Base-by-base conservation (phyloP, 2,113 vertebrate species). In the Megaleporinus macrocephalus region DNA sequence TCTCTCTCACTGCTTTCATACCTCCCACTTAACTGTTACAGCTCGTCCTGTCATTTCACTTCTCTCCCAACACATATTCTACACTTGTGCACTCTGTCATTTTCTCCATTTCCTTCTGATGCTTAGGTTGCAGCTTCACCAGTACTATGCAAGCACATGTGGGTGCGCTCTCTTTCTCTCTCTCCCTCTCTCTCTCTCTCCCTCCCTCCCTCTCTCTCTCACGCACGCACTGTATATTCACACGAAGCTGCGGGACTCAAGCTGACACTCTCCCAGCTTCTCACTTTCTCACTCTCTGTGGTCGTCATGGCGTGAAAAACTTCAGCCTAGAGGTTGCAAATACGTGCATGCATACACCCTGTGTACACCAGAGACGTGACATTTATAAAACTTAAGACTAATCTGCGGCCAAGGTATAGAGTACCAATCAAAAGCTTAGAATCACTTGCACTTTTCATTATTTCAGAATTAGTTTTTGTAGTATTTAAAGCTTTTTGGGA, bases 201-300 rank as follows among this genome's bases (percentile, higher is more conserved):
- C 22, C 47, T 55, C 20, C 57, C 14, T 22, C 36, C 22, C 47
- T 55, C 20, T 69, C 14, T 5, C 65, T 69, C 47, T 14, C 36
- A 44, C n/a, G 20, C n/a, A 20, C 57, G 13, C 30, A 62, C 4
- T 47, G 26, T 20, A 63, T 59, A 74, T 33, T 74, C 49, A 55
- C 27, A 73, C 16, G 20, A 55, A 33, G 30, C 51, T 74, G 53
- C 12, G 36, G 27, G 27, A 55, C 49, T 30, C 26, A 30, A 24
- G 30, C 53, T 65, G 62, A 65, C 62, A 65, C 62, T 65, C 29
- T 59, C 51, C 53, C 5, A 15, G 53, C 29, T 59, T 74, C 51
- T 74, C 29, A 57, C 51, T 55, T 57, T 74, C 72, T 53, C 20
- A 74, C 71, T 55, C 24, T 75, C 51, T 73, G 20, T 26, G 59